Evolutionary conservation across 2,113 vertebrate genomes (phyloP), one percentile per base, ranked within the genome.

Genomic region (Bufo bufo): DNA sequence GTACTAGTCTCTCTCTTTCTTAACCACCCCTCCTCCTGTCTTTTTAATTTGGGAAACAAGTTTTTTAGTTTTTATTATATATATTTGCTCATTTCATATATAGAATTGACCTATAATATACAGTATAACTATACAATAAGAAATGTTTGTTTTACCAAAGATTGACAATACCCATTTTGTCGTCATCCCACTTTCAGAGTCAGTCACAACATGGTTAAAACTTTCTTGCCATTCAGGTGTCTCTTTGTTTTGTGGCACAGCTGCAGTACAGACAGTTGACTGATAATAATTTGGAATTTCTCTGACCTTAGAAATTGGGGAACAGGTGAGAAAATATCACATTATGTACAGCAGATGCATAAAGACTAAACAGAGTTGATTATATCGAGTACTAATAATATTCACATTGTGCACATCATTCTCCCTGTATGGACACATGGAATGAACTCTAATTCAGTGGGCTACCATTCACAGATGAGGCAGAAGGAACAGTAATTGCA

Each of bases 271-370:
- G 17, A 61, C 56, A 87, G 74, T 75, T n/a, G 23, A 63, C 49
- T 58, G 43, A 23, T n/a, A 74, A 52, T 17, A 45, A 80, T 71
- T 71, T 45, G 4, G 61, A 58, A 59, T 81, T 81, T 81, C 6
- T 49, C 66, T 82, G 86, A 74, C 79, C 65, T 74, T 8, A 82
- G 23, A 81, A 82, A 87, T 87, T 82, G 82, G 79, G 84, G 80
- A 85, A 87, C 90, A 90, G 89, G 90, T 71, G 88, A 7, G 90
- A 87, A 84, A 89, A 88, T 43, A 50, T 81, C 63, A 85, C 23
- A 66, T 66, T 79, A 89, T 77, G 87, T 78, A 90, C 85, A 54
- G 56, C 77, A 87, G 79, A 87, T 77, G 75, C 33, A 80, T 81
- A 63, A 45, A 12, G 63, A 74, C 47, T 85, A 80, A 92, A 43